phyloP scores from a whole-genome alignment of 2,888 invertebrate genomes.

The Idaea straminata region DNA sequence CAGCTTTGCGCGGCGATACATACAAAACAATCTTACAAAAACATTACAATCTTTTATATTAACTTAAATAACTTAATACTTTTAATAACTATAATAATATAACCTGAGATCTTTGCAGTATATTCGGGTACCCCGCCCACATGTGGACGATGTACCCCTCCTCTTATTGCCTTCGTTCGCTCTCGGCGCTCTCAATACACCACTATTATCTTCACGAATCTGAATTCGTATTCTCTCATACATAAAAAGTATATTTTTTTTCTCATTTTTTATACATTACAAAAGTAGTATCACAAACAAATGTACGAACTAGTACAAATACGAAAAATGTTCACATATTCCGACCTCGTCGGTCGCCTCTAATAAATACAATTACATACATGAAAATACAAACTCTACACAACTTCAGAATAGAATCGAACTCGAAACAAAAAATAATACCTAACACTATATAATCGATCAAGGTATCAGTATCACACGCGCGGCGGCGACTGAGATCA shows the following conservation, averaged over 20 bases:
- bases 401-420: conserved; percentile 77
- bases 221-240: conserved; percentile 68
- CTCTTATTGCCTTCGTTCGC: conserved; percentile 54
- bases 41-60: conserved; percentile 73
- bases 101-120: conserved; percentile 78
- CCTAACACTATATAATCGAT: conserved; percentile 68
- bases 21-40: conserved; percentile 76
- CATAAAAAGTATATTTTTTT: conserved; percentile 73
- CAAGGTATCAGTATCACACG: conserved; percentile 72
- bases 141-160: conserved; percentile 31
- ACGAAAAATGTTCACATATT: conserved; percentile 73
- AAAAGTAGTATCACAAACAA: conserved; percentile 82
- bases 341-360: conserved; percentile 60
- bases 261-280: conserved; percentile 78
- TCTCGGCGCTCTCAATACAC: conserved; percentile 50
- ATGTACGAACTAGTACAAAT: conserved; percentile 80
- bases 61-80: conserved; percentile 81
- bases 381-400: conserved; percentile 71
- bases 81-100: conserved; percentile 77
- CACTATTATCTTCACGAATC: conserved; percentile 56
- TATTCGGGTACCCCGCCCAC: conserved; percentile 36
- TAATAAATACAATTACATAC: conserved; percentile 76
- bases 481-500: conserved; percentile 76
- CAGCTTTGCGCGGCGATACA: conserved; percentile 57
- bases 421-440: conserved; percentile 77